A percentile compares a stretch with the other conserved stretches of the same genome.
phyloP scores from a whole-genome alignment of 2,113 vertebrate species.

The Lucifuga dentata region DNA sequence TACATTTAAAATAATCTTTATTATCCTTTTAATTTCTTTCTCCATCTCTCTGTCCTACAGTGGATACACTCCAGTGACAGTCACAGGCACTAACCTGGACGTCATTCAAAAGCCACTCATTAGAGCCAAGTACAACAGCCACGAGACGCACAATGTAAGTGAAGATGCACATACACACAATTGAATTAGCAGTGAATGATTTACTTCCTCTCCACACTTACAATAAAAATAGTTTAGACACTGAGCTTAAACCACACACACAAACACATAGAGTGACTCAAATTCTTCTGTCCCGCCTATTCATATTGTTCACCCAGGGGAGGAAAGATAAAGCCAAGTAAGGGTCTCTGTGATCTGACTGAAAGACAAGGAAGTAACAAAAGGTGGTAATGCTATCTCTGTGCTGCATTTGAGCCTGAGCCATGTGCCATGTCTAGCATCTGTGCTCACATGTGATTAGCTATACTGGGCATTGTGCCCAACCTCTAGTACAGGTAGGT shows the following conservation, averaged over 20 bases:
- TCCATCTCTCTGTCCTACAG: slow-evolving; percentile 73
- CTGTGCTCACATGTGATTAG: slow-evolving; percentile 64
- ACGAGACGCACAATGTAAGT: slow-evolving; percentile 95
- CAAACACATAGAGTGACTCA: slow-evolving; percentile 46
- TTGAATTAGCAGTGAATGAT: slow-evolving; percentile 23
- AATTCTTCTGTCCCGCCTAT: slow-evolving; percentile 44
- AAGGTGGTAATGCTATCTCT: slow-evolving; percentile 76
- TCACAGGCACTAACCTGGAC: slow-evolving; percentile 96
- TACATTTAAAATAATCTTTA: slow-evolving; percentile 11
- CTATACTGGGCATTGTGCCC: slow-evolving; percentile 49
- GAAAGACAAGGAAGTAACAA: slow-evolving; percentile 73
- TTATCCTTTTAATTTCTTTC: background rate
- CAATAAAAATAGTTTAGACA: slow-evolving; percentile 43
- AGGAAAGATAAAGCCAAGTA: slow-evolving; percentile 53
- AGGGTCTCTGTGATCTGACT: slow-evolving; percentile 64
- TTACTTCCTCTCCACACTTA: slow-evolving; percentile 20
- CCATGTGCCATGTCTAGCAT: slow-evolving; percentile 62
- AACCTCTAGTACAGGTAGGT: slow-evolving; percentile 19
- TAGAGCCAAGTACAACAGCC: slow-evolving; percentile 93
- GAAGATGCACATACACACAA: background rate
- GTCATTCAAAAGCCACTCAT: slow-evolving; percentile 97
- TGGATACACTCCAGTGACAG: slow-evolving; percentile 93
- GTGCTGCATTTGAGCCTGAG: slow-evolving; percentile 54
- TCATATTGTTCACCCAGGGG: slow-evolving; percentile 56
- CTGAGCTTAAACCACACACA: slow-evolving; percentile 37